Evolutionary conservation across 2,888 invertebrate genomes (phyloP).

Genomic region (Meiosimyza decipiens): DNA sequence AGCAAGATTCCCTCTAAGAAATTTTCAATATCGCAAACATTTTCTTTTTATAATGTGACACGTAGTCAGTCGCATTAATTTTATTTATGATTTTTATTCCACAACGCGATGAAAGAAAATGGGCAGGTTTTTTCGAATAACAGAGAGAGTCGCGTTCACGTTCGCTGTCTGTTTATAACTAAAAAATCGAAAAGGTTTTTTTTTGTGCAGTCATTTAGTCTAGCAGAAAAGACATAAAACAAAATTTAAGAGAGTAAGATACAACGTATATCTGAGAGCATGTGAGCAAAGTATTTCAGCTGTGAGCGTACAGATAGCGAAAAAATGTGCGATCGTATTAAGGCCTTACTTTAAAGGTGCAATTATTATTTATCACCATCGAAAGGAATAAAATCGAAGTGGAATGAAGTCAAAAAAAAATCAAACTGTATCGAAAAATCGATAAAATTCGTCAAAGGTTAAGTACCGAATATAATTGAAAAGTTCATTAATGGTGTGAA

Average conservation of each 20-base stretch:
- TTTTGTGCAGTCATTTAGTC: slow-evolving; percentile 12
- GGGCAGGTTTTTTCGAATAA: background rate
- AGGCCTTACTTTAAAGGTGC: too few species aligned
- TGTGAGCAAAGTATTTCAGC: too few species aligned
- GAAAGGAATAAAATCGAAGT: too few species aligned
- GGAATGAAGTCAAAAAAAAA: too few species aligned
- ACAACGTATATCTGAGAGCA: background rate
- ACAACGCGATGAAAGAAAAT: too few species aligned
- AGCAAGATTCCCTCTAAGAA: too few species aligned
- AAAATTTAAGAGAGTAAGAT: slow-evolving; percentile 4
- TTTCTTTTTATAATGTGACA: slow-evolving; percentile 12
- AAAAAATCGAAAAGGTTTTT: slow-evolving; percentile 4
- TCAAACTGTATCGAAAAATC: too few species aligned
- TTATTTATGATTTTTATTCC: background rate
- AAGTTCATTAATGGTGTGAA: too few species aligned
- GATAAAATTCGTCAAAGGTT: too few species aligned
- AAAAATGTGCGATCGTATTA: background rate
- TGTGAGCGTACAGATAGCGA: background rate
- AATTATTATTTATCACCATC: too few species aligned
- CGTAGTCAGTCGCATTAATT: background rate
- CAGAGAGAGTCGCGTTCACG: slow-evolving; percentile 21
- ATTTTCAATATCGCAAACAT: background rate
- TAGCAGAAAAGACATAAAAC: background rate
- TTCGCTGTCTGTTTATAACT: slow-evolving; percentile 34
- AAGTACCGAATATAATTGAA: too few species aligned